These are phyloP conservation scores for Scolopax rusticola DNA, from an alignment of 2,797 vertebrate genomes.

Conservation along the genomic window DNA sequence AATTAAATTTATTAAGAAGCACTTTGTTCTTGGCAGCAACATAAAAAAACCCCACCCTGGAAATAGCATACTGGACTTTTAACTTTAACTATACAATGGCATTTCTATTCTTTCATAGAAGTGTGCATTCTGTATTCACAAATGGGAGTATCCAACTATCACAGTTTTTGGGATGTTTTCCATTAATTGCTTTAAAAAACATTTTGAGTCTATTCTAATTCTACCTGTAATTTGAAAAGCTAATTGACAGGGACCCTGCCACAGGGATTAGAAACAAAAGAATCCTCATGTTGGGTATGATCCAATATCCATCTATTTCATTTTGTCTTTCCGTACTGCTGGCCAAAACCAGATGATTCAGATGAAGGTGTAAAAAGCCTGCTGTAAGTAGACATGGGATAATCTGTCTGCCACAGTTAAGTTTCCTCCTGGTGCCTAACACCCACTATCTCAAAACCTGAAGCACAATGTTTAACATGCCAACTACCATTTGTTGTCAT, in stretches of 20 bases:
- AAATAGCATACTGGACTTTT: not conserved
- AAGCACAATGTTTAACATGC: not conserved
- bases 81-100: not conserved
- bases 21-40: not conserved
- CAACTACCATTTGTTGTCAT: not conserved
- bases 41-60: rapidly evolving
- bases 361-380: not conserved
- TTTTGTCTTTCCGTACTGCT: not conserved
- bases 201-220: not conserved
- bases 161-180: rapidly evolving
- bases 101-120: not conserved
- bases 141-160: not conserved
- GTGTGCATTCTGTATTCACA: not conserved
- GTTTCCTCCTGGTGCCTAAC: not conserved
- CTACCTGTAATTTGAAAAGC: not conserved
- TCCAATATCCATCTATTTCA: not conserved
- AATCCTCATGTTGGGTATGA: not conserved
- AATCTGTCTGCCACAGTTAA: not conserved
- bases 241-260: not conserved
- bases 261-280: not conserved
- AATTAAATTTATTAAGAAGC: not conserved
- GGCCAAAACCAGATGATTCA: not conserved
- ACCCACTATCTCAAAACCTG: not conserved
- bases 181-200: not conserved
- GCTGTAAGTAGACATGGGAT: not conserved